Conservation (phyloP, 2,797 vertebrate species). For the Oreonectes daqikongensis region DNA sequence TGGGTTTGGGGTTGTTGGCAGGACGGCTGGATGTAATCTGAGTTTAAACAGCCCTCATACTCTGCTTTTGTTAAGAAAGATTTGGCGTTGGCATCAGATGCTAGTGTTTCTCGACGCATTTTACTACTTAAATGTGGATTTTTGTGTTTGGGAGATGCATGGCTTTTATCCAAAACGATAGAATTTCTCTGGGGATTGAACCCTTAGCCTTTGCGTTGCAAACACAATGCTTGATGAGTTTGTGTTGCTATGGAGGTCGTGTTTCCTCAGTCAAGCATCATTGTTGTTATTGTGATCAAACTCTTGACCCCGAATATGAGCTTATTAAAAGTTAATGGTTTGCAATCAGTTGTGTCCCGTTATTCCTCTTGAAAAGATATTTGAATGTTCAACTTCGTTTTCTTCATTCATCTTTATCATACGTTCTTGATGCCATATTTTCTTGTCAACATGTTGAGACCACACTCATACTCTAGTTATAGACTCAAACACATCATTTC, state of each 20-base stretch:
- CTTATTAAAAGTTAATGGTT: too few relatives aligned
- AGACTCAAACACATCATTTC: not conserved
- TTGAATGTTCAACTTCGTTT: not conserved
- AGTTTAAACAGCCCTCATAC: slow-evolving; percentile 10
- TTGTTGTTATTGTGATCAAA: too few relatives aligned
- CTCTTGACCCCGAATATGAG: too few relatives aligned
- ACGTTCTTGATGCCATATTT: not conserved
- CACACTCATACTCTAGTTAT: not conserved
- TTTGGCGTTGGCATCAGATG: not conserved
- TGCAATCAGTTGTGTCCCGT: too few relatives aligned
- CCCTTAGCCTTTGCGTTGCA: too few relatives aligned
- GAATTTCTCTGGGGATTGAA: too few relatives aligned
- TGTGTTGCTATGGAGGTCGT: slow-evolving; percentile 67
- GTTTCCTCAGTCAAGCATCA: too few relatives aligned
- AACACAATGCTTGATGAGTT: slow-evolving; percentile 47
- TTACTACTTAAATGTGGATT: too few relatives aligned
- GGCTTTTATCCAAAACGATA: too few relatives aligned
- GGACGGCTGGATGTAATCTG: slow-evolving; percentile 23
- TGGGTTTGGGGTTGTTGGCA: slow-evolving; percentile 15
- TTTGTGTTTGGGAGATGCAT: too few relatives aligned
- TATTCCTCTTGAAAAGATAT: not conserved
- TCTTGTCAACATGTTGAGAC: not conserved
- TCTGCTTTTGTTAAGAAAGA: slow-evolving; percentile 2
- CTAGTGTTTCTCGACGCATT: not conserved
- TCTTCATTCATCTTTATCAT: not conserved